A percentile compares a stretch with the other conserved stretches of the same genome.
Evolutionary conservation across 1,140 invertebrate genomes (phyloP).

Genomic region (Drosophila rufa): DNA sequence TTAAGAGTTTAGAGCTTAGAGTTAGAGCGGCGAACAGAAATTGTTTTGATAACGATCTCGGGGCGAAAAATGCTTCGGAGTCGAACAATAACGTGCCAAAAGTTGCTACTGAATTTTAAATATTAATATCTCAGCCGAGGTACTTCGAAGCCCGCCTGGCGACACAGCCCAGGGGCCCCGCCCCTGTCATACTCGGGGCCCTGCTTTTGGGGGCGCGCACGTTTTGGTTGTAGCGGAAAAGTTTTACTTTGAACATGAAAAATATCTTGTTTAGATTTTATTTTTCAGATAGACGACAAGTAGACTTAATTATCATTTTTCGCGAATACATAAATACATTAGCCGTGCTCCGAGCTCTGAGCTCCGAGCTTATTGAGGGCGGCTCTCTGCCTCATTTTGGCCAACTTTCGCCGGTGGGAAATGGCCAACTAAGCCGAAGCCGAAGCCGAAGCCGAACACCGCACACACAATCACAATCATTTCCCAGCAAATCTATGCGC

Average conservation of each 20-base stretch:
- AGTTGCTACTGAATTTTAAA: slow-evolving; percentile 84
- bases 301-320: slow-evolving; percentile 85
- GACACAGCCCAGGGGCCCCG: slow-evolving; percentile 19
- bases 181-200: slow-evolving; percentile 19
- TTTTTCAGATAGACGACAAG: slow-evolving; percentile 81
- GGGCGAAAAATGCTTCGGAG: slow-evolving; percentile 52
- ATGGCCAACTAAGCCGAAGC: slow-evolving; percentile 31
- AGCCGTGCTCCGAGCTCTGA: slow-evolving; percentile 24
- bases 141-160: slow-evolving; percentile 47
- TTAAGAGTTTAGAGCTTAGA: slow-evolving; percentile 1
- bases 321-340: slow-evolving; percentile 70
- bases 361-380: slow-evolving; percentile 60
- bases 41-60: slow-evolving; percentile 79
- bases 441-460: slow-evolving; percentile 9
- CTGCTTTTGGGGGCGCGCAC: slow-evolving; percentile 64
- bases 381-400: slow-evolving; percentile 61
- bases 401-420: slow-evolving; percentile 72
- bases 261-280: slow-evolving; percentile 85
- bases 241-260: slow-evolving; percentile 80
- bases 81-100: slow-evolving; percentile 84
- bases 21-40: slow-evolving; percentile 61
- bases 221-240: slow-evolving; percentile 81
- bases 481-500: slow-evolving; percentile 81
- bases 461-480: slow-evolving; percentile 75
- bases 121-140: slow-evolving; percentile 74